A percentile compares a stretch with the other conserved stretches of the same genome.
These are phyloP conservation scores for Bradypus variegatus DNA, from an alignment of 2,797 vertebrate genomes.

Conservation along the genomic window DNA sequence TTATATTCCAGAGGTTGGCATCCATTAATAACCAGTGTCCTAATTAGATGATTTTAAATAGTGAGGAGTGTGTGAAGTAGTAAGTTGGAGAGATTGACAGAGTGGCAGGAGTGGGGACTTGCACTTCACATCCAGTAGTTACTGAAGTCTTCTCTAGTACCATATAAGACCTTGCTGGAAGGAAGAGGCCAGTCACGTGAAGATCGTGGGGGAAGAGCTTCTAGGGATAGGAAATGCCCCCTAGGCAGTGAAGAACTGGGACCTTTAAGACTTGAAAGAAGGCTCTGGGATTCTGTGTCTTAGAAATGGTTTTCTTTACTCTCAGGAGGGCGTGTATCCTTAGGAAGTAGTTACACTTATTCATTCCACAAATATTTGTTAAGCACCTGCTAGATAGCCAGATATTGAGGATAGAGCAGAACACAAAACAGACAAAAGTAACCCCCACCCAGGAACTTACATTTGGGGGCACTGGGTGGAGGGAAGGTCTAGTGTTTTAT, in stretches of 20 bases:
- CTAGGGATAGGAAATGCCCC: background rate
- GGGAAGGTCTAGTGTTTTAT: background rate
- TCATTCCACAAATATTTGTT: constrained; percentile 6
- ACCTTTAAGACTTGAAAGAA: constrained; percentile 10
- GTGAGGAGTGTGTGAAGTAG: background rate
- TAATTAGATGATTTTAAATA: background rate
- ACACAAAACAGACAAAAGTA: background rate
- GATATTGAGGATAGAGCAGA: background rate
- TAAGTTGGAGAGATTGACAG: background rate
- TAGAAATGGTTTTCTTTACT: background rate
- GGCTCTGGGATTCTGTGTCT: background rate
- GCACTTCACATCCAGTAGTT: background rate
- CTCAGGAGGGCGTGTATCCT: background rate
- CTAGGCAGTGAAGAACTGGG: background rate
- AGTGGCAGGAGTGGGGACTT: background rate
- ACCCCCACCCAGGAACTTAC: background rate
- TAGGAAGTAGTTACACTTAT: constrained; percentile 11
- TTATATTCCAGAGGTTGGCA: background rate
- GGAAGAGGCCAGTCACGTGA: background rate
- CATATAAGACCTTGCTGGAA: background rate
- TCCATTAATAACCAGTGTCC: background rate
- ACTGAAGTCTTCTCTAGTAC: background rate
- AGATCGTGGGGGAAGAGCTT: background rate
- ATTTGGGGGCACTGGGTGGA: background rate
- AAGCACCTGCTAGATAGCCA: background rate